A percentile compares a stretch with the other conserved stretches of the same genome.
phyloP scores from a whole-genome alignment of 2,113 vertebrate genomes.

The Callocephalon fimbriatum region DNA sequence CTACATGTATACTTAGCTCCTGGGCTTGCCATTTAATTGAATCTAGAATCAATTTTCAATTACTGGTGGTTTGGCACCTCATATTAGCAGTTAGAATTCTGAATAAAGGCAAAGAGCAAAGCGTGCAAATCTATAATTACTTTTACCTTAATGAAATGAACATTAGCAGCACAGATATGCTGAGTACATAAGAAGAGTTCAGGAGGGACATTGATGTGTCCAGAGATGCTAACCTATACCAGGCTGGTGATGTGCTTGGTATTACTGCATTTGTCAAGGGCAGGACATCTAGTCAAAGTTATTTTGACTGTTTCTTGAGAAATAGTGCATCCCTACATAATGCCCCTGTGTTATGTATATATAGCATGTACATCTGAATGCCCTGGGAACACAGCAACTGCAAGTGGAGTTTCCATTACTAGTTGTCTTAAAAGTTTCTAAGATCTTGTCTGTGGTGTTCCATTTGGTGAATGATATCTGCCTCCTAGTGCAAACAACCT shows the following conservation, averaged over 20 bases:
- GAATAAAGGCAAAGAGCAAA: constrained; percentile 51
- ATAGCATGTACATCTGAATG: not conserved
- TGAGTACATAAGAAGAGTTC: not conserved
- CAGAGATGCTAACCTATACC: not conserved
- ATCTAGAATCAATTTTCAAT: constrained; percentile 79
- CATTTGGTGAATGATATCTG: not conserved
- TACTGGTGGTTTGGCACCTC: constrained; percentile 66
- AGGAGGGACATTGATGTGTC: not conserved
- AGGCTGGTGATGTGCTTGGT: not conserved
- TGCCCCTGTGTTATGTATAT: rapidly evolving
- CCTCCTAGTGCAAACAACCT: not conserved
- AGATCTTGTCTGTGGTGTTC: not conserved
- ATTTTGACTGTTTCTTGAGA: not conserved
- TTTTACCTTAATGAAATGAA: constrained; percentile 47
- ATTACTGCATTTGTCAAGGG: not conserved
- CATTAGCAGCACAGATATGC: not conserved
- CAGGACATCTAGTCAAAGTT: not conserved
- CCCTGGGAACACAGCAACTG: not conserved
- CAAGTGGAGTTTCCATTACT: not conserved
- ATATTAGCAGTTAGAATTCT: constrained; percentile 57
- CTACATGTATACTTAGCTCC: not conserved
- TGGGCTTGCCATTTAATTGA: constrained; percentile 58
- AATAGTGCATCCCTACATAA: not conserved
- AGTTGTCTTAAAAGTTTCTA: not conserved
- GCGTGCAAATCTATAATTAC: constrained; percentile 55